Evolutionary conservation across 2,113 vertebrate genomes (phyloP).

Genomic region (Capreolus pygargus): DNA sequence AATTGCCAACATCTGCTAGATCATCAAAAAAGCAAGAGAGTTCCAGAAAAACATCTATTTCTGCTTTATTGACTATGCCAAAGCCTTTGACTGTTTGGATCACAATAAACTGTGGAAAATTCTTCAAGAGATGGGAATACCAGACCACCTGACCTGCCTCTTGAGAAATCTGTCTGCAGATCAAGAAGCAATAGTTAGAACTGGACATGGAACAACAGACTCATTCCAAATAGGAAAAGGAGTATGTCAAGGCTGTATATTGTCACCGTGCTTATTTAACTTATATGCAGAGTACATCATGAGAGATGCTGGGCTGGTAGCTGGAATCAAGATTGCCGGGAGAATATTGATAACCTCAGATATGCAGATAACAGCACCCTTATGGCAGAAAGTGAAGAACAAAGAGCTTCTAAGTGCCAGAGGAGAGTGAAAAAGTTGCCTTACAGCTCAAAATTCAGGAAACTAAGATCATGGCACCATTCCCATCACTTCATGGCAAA

Average conservation of each 20-base stretch:
- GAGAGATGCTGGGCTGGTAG: not conserved
- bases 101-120: not conserved
- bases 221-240: not conserved
- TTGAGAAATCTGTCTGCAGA: not conserved
- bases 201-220: not conserved
- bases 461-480: not conserved
- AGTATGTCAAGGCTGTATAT: not conserved
- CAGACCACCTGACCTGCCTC: not conserved
- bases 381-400: not conserved
- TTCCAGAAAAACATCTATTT: not conserved
- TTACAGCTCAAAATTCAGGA: not conserved
- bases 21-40: not conserved
- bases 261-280: not conserved
- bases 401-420: not conserved
- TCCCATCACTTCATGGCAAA: not conserved
- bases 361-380: not conserved
- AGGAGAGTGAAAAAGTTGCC: not conserved
- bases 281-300: not conserved
- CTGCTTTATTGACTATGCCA: not conserved
- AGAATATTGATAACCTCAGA: not conserved
- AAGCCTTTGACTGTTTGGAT: not conserved
- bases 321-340: rapidly evolving
- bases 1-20: not conserved
- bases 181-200: not conserved
- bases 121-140: not conserved